Evolutionary conservation across 2,888 invertebrate genomes (phyloP).

Genomic region (Cactoblastis cactorum): DNA sequence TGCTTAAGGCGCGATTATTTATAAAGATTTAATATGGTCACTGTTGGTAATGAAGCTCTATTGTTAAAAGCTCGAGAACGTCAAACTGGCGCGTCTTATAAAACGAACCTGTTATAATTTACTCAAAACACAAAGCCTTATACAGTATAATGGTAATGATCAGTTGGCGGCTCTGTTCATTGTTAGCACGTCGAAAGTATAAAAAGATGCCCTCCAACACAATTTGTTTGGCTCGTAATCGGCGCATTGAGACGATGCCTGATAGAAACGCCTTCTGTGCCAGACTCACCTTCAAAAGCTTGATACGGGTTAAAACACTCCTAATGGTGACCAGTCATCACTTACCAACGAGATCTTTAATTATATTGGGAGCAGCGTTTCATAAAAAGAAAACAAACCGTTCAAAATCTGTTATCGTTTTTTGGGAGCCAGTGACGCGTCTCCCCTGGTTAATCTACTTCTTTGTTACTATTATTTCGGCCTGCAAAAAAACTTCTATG

Average conservation of each 20-base stretch:
- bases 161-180: conserved; percentile 68
- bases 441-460: conserved; percentile 52
- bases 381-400: conserved; percentile 66
- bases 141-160: conserved; percentile 76
- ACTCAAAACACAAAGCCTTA: conserved; percentile 79
- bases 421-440: conserved; percentile 59
- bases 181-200: conserved; percentile 72
- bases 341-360: conserved; percentile 63
- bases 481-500: conserved; percentile 59
- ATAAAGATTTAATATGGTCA: conserved; percentile 64
- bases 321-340: conserved; percentile 69
- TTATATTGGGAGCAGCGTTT: conserved; percentile 59
- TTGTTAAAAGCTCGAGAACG: conserved; percentile 47
- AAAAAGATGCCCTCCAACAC: conserved; percentile 66
- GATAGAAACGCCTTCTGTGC: conserved; percentile 50
- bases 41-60: conserved; percentile 69
- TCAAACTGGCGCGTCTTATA: conserved; percentile 59
- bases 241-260: conserved; percentile 50
- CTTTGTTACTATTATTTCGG: conserved; percentile 46
- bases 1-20: conserved; percentile 44
- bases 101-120: conserved; percentile 76
- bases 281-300: conserved; percentile 45
- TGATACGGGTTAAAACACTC: conserved; percentile 54
- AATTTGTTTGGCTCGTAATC: conserved; percentile 72
- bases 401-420: conserved; percentile 70